Evolutionary conservation across 1,140 invertebrate genomes (phyloP).

Genomic region (Eulimnadia texana): DNA sequence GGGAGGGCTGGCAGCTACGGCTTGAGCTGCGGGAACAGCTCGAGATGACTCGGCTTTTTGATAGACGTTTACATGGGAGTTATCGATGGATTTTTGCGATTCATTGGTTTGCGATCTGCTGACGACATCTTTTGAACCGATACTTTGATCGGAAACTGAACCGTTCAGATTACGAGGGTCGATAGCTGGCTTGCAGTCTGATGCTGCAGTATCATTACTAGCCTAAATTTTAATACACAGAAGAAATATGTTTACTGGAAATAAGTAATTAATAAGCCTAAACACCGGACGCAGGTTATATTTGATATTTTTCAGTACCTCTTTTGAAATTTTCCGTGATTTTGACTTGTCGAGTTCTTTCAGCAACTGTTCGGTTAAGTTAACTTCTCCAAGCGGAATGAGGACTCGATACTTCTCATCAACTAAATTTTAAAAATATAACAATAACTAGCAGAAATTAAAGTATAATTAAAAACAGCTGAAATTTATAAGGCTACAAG

Average conservation of each 20-base stretch:
- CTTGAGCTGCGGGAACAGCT: background rate
- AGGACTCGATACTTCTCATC: constrained; percentile 40
- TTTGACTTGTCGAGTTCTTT: no score
- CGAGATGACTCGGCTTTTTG: background rate
- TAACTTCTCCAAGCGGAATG: constrained; percentile 34
- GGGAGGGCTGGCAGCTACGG: background rate
- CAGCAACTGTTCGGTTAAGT: no score
- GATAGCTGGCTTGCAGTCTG: constrained; percentile 3
- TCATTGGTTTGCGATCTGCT: background rate
- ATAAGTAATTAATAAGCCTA: background rate
- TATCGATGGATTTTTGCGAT: background rate
- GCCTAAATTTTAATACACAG: background rate
- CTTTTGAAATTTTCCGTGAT: background rate
- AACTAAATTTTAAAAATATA: constrained; percentile 28
- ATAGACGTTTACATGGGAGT: background rate
- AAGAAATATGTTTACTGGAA: background rate
- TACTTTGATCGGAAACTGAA: background rate
- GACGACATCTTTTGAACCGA: background rate
- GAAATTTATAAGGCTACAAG: no score
- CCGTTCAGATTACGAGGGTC: constrained; percentile 11
- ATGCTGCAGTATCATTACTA: background rate
- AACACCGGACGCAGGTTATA: background rate
- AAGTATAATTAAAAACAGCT: constrained; percentile 12
- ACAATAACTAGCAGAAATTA: background rate
- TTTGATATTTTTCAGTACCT: background rate